Evolutionary conservation across 1,140 invertebrate genomes (phyloP), one percentile per base, ranked within the genome.

Genomic region (Habropoda laboriosa): DNA sequence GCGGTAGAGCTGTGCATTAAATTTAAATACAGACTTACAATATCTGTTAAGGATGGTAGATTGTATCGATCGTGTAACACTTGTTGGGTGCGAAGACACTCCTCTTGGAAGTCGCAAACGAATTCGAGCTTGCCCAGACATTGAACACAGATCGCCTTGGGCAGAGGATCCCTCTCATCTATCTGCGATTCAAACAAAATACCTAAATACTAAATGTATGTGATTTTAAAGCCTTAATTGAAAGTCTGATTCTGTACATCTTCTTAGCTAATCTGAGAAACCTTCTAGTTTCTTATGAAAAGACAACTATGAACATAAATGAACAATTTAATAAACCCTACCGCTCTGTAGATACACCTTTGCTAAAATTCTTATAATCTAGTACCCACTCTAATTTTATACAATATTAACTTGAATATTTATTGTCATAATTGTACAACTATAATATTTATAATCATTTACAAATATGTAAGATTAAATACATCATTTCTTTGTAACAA

Each of bases 61-160:
- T 90, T 90, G 82, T 91, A 93, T 61, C 87, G 91, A 86, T 93
- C 86, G 75, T 88, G 91, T 84, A 93, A 90, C 85, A 89, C 81
- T 86, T 91, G 87, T 89, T 93, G 92, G 79, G 91, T 93, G 73
- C 91, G 92, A 73, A 92, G 90, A 90, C 92, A 93, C 86, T 93
- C 91, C 85, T 93, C 92, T 92, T 93, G 92, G 77, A 93, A 93
- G 85, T 93, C 92, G 73, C 92, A 93, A 88, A 93, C 91, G 80
- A 93, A 93, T 91, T 93, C 92, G 66, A 93, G 91, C 86, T 93
- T 93, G 49, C 92, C 92, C 87, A 93, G 86, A 90, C 92, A 93
- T 74, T 93, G 92, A 86, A 93, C 91, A 87, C 92, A 93, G 83
- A 93, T 93, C 82, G 87, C 87, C 86, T 93, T 93, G 60, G 92